phyloP scores from a whole-genome alignment of 2,797 vertebrate species.

The Tinamus major region DNA sequence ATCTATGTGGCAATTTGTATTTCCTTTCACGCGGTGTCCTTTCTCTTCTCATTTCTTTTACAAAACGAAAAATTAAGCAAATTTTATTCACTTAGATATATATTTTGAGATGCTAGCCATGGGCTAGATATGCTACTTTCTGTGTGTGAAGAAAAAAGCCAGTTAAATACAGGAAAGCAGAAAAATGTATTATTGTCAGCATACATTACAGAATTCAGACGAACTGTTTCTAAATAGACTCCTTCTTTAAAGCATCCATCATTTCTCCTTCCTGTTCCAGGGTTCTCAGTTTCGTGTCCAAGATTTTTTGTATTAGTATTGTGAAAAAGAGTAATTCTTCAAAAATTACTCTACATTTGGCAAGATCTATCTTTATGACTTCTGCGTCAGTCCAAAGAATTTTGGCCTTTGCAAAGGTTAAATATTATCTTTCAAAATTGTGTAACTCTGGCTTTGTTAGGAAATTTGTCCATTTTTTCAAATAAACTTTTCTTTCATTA shows the following conservation, averaged over 20 bases:
- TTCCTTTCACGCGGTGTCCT: neutral
- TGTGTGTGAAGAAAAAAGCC: neutral
- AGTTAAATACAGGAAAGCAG: neutral
- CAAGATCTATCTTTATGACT: conserved; percentile 36
- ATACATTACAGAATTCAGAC: conserved; percentile 7
- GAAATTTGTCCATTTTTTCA: conserved; percentile 45
- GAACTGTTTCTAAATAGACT: conserved; percentile 45
- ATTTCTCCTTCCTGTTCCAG: conserved; percentile 50
- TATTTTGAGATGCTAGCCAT: neutral
- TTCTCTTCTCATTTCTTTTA: neutral
- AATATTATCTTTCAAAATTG: conserved; percentile 69
- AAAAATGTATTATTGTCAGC: neutral
- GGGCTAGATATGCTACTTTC: neutral
- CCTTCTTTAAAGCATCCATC: conserved; percentile 34
- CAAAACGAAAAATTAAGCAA: neutral
- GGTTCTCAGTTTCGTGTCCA: conserved; percentile 37
- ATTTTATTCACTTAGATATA: neutral
- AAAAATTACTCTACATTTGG: conserved; percentile 55
- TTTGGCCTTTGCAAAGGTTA: conserved; percentile 62
- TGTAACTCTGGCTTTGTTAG: conserved; percentile 41
- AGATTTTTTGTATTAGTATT: conserved; percentile 58
- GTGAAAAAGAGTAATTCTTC: conserved; percentile 61
- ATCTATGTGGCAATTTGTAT: neutral
- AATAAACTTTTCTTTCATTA: conserved; percentile 7
- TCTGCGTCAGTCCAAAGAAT: conserved; percentile 46